These are phyloP conservation scores for Phlogophora meticulosa DNA, from an alignment of 2,888 invertebrate species.

Conservation along the genomic window DNA sequence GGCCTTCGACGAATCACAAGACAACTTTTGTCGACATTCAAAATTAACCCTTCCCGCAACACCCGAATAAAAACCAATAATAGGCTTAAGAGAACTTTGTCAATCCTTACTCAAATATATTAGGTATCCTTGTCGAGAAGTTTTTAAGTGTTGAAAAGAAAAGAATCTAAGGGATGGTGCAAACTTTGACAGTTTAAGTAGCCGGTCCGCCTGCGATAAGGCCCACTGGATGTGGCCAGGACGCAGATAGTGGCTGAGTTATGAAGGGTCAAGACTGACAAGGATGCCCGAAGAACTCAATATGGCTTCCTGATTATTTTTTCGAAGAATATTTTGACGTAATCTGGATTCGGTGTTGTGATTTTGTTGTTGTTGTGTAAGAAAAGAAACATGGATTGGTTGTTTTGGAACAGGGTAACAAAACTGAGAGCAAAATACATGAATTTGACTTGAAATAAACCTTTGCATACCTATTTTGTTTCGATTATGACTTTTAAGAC, in stretches of 20 bases:
- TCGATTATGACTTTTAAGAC: too few relatives aligned
- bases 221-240: constrained; percentile 61
- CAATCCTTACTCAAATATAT: constrained; percentile 57
- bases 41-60: constrained; percentile 29
- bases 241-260: constrained; percentile 64
- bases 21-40: constrained; percentile 23
- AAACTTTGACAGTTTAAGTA: constrained; percentile 76
- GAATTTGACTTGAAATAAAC: too few relatives aligned
- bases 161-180: constrained; percentile 63
- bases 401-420: background rate
- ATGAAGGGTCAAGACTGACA: constrained; percentile 65
- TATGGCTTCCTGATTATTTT: constrained; percentile 16
- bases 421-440: too few relatives aligned
- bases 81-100: constrained; percentile 40
- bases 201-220: constrained; percentile 59
- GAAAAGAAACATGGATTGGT: background rate
- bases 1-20: constrained; percentile 12
- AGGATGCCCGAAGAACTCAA: constrained; percentile 45
- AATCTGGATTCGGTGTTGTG: background rate
- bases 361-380: background rate
- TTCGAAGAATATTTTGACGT: background rate
- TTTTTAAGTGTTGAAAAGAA: constrained; percentile 70
- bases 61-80: constrained; percentile 37
- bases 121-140: constrained; percentile 36
- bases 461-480: too few relatives aligned